Percentiles rank a stretch among this genome's conserved stretches.
These are phyloP conservation scores for Acanthaster planci DNA, from an alignment of 35 echinoderm and acorn worm species.

Conservation along the genomic window DNA sequence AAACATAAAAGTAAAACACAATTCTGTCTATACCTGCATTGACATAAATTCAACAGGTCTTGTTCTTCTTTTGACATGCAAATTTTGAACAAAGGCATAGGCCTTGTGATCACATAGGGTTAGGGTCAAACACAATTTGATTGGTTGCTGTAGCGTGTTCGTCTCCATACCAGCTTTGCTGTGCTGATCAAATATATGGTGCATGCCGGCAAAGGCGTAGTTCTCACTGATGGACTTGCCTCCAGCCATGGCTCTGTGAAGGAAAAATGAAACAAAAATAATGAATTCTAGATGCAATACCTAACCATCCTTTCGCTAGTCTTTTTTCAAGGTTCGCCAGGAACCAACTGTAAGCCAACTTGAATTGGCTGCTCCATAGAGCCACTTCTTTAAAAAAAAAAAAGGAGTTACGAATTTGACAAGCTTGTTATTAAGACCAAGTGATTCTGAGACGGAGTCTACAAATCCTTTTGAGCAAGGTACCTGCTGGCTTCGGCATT, in stretches of 20 bases:
- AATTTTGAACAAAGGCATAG: too few relatives aligned
- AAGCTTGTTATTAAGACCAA: too few relatives aligned
- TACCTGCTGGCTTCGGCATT: constrained; percentile 99
- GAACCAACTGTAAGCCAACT: neutral
- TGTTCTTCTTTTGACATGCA: too few relatives aligned
- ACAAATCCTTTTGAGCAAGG: neutral
- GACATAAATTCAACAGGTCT: neutral
- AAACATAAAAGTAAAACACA: neutral
- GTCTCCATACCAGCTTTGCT: constrained; percentile 67
- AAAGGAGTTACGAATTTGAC: too few relatives aligned
- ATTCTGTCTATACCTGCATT: neutral
- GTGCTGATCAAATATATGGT: constrained; percentile 99
- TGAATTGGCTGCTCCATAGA: too few relatives aligned
- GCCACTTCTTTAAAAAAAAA: too few relatives aligned
- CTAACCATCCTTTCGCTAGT: neutral
- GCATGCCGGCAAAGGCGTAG: constrained; percentile 98
- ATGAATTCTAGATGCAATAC: neutral
- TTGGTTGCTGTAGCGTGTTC: too few relatives aligned
- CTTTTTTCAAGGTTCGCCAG: neutral
- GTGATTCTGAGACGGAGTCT: too few relatives aligned
- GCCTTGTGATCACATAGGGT: too few relatives aligned
- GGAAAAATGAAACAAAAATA: neutral
- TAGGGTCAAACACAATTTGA: neutral
- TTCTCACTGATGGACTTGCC: constrained; percentile 82
- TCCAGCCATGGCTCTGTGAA: constrained; percentile 92